Percentiles rank a stretch among this genome's conserved stretches.
Evolutionary conservation across 2,113 vertebrate genomes (phyloP).

Genomic region (Trichechus manatus): DNA sequence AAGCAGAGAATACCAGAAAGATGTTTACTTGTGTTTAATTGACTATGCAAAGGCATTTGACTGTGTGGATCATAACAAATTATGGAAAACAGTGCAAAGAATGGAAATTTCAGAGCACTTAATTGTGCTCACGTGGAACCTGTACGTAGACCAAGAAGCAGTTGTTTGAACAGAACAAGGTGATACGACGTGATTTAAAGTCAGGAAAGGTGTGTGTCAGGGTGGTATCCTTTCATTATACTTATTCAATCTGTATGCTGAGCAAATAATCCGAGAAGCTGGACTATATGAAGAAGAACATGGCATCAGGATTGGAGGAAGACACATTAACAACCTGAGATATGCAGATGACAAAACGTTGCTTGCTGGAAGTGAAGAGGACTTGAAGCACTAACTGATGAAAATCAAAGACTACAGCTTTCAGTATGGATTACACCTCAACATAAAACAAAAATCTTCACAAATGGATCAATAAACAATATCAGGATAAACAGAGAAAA

Average conservation of each 20-base stretch:
- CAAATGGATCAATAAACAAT: neutral
- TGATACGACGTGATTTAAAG: neutral
- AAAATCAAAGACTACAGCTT: neutral
- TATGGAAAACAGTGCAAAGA: neutral
- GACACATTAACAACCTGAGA: neutral
- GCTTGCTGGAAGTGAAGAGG: neutral
- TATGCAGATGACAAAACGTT: neutral
- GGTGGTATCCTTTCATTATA: too few species aligned
- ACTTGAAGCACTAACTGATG: neutral
- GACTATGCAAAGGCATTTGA: neutral
- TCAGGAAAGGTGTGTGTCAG: too few species aligned
- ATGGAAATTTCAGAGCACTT: neutral
- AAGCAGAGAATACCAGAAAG: neutral
- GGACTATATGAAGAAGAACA: neutral
- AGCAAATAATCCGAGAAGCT: neutral
- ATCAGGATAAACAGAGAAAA: neutral
- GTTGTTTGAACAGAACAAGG: neutral
- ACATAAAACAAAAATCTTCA: neutral
- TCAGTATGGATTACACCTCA: neutral
- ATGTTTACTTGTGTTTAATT: neutral
- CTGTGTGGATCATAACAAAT: neutral
- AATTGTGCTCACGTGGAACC: neutral
- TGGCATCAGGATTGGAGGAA: neutral
- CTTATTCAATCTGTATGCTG: neutral
- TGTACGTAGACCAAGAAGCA: neutral